Percentiles rank a stretch among this genome's conserved stretches.
Conservation (phyloP, 2,113 vertebrate species). For the Balaeniceps rex region DNA sequence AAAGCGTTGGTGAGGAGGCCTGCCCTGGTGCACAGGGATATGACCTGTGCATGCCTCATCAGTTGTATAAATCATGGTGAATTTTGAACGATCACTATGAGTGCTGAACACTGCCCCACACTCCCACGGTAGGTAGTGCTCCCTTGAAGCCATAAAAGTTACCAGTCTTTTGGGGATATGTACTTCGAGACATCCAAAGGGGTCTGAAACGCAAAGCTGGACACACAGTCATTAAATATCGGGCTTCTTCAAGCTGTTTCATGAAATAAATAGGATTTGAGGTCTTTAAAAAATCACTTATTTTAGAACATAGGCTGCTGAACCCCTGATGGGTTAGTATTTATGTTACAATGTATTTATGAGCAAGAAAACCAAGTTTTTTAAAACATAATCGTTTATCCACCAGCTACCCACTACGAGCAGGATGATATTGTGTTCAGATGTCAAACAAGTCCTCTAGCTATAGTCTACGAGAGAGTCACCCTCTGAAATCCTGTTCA, state of each 20-base stretch:
- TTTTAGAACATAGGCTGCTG: background rate
- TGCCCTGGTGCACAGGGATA: background rate
- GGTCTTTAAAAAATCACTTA: background rate
- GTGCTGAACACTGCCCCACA: background rate
- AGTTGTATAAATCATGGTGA: background rate
- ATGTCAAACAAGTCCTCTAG: background rate
- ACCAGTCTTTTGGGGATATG: background rate
- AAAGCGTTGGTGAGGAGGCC: background rate
- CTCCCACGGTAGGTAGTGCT: background rate
- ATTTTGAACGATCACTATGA: background rate
- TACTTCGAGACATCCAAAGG: background rate
- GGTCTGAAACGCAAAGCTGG: background rate
- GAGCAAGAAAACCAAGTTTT: background rate
- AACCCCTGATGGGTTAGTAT: background rate
- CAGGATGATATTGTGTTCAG: background rate
- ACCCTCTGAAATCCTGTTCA: background rate
- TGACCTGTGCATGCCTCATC: rapidly evolving
- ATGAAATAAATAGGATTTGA: background rate
- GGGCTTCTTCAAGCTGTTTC: background rate
- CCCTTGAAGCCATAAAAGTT: background rate
- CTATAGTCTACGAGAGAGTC: background rate
- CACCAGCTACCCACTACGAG: background rate
- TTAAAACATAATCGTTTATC: background rate
- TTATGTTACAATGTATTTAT: background rate
- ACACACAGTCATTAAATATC: background rate